Evolutionary conservation across 2,113 vertebrate species (phyloP).

Genomic region (Scortum barcoo): DNA sequence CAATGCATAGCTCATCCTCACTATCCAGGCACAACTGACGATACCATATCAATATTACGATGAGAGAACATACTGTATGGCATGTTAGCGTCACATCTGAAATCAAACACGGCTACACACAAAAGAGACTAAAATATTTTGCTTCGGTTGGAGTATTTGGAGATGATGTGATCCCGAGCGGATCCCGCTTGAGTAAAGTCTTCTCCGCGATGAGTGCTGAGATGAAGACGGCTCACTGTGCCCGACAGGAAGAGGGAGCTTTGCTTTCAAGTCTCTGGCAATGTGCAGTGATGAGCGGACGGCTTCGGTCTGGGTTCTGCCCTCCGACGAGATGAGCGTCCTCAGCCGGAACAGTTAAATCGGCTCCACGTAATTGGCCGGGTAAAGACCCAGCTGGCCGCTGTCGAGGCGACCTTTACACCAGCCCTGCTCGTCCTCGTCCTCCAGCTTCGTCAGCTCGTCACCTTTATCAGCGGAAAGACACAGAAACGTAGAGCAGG

Average conservation of each 20-base stretch:
- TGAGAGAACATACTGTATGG: slow-evolving; percentile 65
- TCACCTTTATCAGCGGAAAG: slow-evolving; percentile 86
- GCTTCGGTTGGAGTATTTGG: slow-evolving; percentile 53
- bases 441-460: slow-evolving; percentile 94
- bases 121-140: slow-evolving; percentile 48
- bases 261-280: slow-evolving; percentile 77
- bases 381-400: slow-evolving; percentile 94
- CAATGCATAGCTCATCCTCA: slow-evolving; percentile 75
- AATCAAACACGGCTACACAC: slow-evolving; percentile 71
- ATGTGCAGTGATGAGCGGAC: slow-evolving; percentile 70
- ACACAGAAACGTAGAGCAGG: slow-evolving; percentile 10
- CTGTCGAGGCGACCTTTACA: slow-evolving; percentile 96
- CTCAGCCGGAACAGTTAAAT: slow-evolving; percentile 82
- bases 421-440: slow-evolving; percentile 98
- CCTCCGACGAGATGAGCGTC: slow-evolving; percentile 33
- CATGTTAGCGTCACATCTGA: slow-evolving; percentile 66
- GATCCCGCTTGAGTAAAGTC: slow-evolving; percentile 9
- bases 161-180: slow-evolving; percentile 38
- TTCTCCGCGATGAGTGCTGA: slow-evolving; percentile 50
- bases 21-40: slow-evolving; percentile 74
- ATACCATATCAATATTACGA: slow-evolving; percentile 62
- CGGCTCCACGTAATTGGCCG: slow-evolving; percentile 95
- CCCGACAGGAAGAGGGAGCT: slow-evolving; percentile 62
- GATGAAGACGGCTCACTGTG: slow-evolving; percentile 68
- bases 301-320: slow-evolving; percentile 68